phyloP scores from a whole-genome alignment of 2,113 vertebrate genomes.

The Alethe diademata region DNA sequence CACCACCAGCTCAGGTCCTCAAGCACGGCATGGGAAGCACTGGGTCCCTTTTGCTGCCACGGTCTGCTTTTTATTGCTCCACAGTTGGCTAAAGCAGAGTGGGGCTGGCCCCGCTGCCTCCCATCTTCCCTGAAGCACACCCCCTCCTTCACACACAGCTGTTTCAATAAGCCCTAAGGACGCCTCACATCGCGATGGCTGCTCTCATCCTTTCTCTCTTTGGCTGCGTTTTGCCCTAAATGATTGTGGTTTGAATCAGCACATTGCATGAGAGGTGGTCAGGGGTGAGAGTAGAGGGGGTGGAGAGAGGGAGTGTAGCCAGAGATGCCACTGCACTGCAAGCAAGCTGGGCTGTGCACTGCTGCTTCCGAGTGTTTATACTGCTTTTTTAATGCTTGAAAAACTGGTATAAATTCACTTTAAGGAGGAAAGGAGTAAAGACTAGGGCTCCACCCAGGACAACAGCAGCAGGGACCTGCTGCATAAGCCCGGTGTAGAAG shows the following conservation, averaged over 20 bases:
- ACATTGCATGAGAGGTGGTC: accelerated
- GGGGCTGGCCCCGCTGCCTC: accelerated
- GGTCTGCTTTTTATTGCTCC: background rate
- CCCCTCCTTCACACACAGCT: background rate
- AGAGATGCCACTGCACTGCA: background rate
- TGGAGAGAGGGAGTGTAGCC: accelerated
- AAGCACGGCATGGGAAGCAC: accelerated
- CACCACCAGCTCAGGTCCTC: background rate
- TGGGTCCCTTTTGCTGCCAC: background rate
- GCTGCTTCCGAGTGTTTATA: background rate
- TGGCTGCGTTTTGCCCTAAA: background rate
- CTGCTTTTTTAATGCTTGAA: background rate
- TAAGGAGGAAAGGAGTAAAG: background rate
- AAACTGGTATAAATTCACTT: background rate
- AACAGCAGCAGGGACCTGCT: accelerated
- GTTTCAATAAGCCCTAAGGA: background rate
- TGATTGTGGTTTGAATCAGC: background rate
- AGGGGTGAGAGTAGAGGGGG: accelerated
- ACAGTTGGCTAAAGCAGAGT: background rate
- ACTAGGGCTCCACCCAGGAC: accelerated
- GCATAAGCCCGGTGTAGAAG: background rate
- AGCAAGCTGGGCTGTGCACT: background rate
- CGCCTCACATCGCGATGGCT: accelerated
- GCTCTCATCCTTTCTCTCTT: background rate
- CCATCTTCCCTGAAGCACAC: accelerated